These are phyloP conservation scores for Oncorhynchus keta DNA, from an alignment of 2,113 vertebrate genomes.

Conservation along the genomic window DNA sequence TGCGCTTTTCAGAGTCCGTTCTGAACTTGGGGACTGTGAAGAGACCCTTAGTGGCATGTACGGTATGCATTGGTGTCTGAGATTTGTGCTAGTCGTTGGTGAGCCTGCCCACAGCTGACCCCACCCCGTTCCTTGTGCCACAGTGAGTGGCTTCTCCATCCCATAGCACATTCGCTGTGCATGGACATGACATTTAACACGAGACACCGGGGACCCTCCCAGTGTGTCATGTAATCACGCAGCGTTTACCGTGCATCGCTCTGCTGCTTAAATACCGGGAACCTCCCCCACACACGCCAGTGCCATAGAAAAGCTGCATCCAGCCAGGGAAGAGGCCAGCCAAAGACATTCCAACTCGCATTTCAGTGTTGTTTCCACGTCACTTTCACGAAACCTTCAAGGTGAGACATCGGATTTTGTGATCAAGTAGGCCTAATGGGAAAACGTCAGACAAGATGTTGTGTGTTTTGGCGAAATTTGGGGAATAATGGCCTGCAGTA, in stretches of 20 bases:
- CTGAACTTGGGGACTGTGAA: no score
- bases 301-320: slow-evolving; percentile 45
- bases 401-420: slow-evolving; percentile 35
- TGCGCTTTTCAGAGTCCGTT: no score
- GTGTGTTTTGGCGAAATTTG: neutral
- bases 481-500: neutral
- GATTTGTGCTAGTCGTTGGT: neutral
- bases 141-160: slow-evolving; percentile 24
- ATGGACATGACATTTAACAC: slow-evolving; percentile 65
- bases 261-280: slow-evolving; percentile 52
- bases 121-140: no score
- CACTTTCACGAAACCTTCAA: slow-evolving; percentile 11
- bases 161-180: slow-evolving; percentile 23
- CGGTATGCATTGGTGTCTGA: no score
- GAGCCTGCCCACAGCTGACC: slow-evolving; percentile 54
- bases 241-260: neutral
- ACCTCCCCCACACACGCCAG: slow-evolving; percentile 13
- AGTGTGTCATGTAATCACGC: slow-evolving; percentile 7
- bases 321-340: neutral
- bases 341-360: slow-evolving; percentile 43
- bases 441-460: neutral
- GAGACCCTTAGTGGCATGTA: no score
- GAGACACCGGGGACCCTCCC: neutral
- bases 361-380: neutral
- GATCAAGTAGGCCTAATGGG: neutral